Base-by-base conservation (phyloP, 1,140 invertebrate species). In the Camponotus pennsylvanicus region DNA sequence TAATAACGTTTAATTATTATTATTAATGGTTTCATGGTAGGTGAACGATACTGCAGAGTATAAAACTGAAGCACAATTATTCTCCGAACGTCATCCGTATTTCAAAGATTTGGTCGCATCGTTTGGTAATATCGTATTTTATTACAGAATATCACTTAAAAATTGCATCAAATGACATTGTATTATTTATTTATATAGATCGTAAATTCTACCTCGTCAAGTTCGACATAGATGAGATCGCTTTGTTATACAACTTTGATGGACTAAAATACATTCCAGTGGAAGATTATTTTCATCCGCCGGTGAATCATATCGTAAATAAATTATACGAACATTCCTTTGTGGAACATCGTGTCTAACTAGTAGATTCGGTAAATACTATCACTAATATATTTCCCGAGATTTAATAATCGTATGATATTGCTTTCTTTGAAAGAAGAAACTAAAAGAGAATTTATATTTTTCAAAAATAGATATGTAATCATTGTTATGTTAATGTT, bases 121-220 rank as follows among this genome's bases (percentile, higher is more conserved):
- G 21, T 21, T 21, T 21, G 95, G 97, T 97, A 93, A 92, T 79
- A 76, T 64, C n/a, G 0, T n/a, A 3, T 55, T 13, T 63, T 59
- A 49, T 9, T 27, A 27, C 27, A 7, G 11, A 40, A 69, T 45
- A 6, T 21, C 7, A n/a, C 7, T 1, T 67, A 52, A 59, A 59
- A 8, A 34, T 66, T 32, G 3, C 11, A 45, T 27, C 0, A 69
- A 18, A 45, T 59, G n/a, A 73, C n/a, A 63, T 55, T 77, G 13
- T 1, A 5, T 15, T 7, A 4, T 90, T 88, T 87, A 80, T 86
- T 84, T 34, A 32, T 63, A 95, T 95, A 98, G 97, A 96, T 91
- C 97, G 98, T 93, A 92, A 95, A 13, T 98, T 97, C 94, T 97
- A 96, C 88, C 96, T 98, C 32, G 97, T 97, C 1, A 97, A 97